phyloP scores from a whole-genome alignment of 2,888 invertebrate genomes.

The Gymnoscelis rufifasciata region DNA sequence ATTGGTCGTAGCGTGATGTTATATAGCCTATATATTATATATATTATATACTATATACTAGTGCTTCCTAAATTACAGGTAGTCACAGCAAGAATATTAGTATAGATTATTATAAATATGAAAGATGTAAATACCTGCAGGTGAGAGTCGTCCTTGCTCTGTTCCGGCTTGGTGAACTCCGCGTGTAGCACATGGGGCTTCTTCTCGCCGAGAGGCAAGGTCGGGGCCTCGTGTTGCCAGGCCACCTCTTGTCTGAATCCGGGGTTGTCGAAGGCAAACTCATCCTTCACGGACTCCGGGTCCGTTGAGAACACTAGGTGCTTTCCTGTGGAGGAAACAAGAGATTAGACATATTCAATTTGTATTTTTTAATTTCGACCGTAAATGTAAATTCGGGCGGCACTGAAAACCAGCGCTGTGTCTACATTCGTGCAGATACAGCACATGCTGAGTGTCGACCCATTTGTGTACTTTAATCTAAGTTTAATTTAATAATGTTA shows the following conservation, averaged over 20 bases:
- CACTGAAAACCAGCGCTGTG: too few species aligned
- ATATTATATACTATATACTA: not conserved
- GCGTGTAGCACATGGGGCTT: slow-evolving; percentile 58
- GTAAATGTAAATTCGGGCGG: too few species aligned
- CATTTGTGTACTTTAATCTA: too few species aligned
- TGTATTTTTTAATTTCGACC: too few species aligned
- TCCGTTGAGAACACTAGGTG: slow-evolving; percentile 86
- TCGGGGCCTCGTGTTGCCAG: slow-evolving; percentile 71
- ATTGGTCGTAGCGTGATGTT: too few species aligned
- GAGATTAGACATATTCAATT: too few species aligned
- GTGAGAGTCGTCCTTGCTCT: slow-evolving; percentile 65
- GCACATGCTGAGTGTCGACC: too few species aligned
- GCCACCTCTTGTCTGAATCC: slow-evolving; percentile 81
- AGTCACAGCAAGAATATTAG: too few species aligned
- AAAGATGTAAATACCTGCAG: slow-evolving; percentile 47
- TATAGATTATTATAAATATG: not conserved
- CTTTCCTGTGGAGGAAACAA: slow-evolving; percentile 74
- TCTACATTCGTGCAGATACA: too few species aligned
- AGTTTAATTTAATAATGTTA: too few species aligned
- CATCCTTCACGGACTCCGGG: slow-evolving; percentile 86
- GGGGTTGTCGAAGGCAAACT: slow-evolving; percentile 89
- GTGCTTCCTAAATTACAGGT: too few species aligned
- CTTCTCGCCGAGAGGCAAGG: slow-evolving; percentile 63
- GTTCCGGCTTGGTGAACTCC: slow-evolving; percentile 67
- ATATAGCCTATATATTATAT: not conserved